Evolutionary conservation across 2,113 vertebrate genomes (phyloP).

Genomic region (Lophochroa leadbeateri): DNA sequence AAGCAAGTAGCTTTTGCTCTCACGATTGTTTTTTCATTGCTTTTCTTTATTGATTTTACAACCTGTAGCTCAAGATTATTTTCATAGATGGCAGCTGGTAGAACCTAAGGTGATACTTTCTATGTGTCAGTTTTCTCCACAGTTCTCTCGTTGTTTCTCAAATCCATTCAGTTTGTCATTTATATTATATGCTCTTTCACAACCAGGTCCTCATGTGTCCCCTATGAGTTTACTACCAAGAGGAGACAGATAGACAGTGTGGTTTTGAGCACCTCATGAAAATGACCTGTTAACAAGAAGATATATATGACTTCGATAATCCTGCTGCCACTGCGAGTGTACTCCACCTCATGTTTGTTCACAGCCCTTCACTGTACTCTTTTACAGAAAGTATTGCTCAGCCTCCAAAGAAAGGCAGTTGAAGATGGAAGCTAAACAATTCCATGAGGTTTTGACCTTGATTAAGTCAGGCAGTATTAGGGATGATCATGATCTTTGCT

Average conservation of each 20-base stretch:
- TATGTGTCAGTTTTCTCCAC: not conserved
- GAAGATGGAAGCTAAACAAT: not conserved
- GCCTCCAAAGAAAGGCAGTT: not conserved
- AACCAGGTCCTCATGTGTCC: not conserved
- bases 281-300: not conserved
- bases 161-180: not conserved
- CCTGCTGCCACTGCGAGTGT: not conserved
- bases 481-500: not conserved
- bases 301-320: not conserved
- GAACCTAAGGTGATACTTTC: not conserved
- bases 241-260: not conserved
- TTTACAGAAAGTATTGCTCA: not conserved
- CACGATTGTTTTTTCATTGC: not conserved
- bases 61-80: not conserved
- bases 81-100: not conserved
- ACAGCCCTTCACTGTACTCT: not conserved
- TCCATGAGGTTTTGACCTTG: not conserved
- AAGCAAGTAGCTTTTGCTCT: not conserved
- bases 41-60: conserved; percentile 28
- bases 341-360: not conserved
- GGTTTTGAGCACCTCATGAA: not conserved
- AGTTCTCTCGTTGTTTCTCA: not conserved
- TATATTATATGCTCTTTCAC: not conserved
- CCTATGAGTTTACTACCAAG: not conserved
- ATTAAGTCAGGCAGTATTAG: not conserved